A percentile compares a stretch with the other conserved stretches of the same genome.
Evolutionary conservation across 2,888 invertebrate genomes (phyloP).

Genomic region (Agrotis puta): DNA sequence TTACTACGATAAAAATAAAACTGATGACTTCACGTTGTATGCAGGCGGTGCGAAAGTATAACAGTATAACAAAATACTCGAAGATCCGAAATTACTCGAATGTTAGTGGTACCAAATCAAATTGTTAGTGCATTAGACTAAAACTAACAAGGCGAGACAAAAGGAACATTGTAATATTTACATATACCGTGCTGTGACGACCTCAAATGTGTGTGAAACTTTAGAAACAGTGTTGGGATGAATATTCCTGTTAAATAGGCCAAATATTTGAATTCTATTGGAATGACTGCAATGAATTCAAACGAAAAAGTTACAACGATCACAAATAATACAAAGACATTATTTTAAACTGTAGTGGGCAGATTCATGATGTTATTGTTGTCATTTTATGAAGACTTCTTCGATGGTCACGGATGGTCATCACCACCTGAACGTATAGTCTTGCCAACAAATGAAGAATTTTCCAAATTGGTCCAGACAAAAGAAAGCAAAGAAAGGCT

Average conservation of each 20-base stretch:
- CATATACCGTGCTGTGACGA: conserved; percentile 29
- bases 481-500: too few species aligned
- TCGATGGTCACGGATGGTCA: too few species aligned
- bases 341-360: too few species aligned
- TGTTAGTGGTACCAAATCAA: conserved; percentile 1
- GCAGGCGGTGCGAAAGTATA: conserved; percentile 33
- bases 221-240: conserved; percentile 12
- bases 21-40: background rate
- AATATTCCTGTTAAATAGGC: background rate
- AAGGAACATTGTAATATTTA: conserved; percentile 48
- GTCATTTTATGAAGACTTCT: too few species aligned
- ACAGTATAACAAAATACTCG: conserved; percentile 29
- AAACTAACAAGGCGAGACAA: conserved; percentile 48
- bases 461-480: too few species aligned
- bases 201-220: conserved; percentile 48
- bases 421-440: too few species aligned
- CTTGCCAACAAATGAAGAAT: too few species aligned
- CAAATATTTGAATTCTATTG: background rate
- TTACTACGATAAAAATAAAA: too few species aligned
- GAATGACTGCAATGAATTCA: too few species aligned
- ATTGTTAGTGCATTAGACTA: conserved; percentile 33
- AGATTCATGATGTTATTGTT: too few species aligned
- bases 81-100: conserved; percentile 12
- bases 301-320: too few species aligned
- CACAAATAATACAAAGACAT: too few species aligned